Base-by-base conservation (phyloP, 1,140 invertebrate species). In the Dendroctonus valens region DNA sequence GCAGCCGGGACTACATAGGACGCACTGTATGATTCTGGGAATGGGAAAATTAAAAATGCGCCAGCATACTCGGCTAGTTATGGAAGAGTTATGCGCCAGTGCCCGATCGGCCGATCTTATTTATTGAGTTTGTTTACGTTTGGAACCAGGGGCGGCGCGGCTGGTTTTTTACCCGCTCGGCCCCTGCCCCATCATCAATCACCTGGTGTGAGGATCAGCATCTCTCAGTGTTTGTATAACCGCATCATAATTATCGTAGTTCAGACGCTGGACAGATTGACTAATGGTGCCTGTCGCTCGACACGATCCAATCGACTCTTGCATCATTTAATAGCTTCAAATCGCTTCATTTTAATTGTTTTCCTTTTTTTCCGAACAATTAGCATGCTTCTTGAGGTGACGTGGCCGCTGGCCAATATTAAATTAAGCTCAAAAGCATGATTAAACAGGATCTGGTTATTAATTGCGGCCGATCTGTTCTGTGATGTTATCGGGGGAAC, bases 61-160 rank as follows among this genome's bases (percentile, higher is more conserved):
- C 49, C 38, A 38, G 50, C 9, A 51, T n/a, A 51, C 61, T 8
- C 50, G 52, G 44, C 61, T 57, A 64, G 61, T 64, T 64, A 64
- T 64, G 61, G 61, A 64, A 64, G 61, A 64, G 52, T 55, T 64
- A 64, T 64, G 38, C 42, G 37, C 14, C 44, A 11, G 14, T 9
- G 48, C 15, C 11, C 7, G 6, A n/a, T 39, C 40, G 15, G 41
- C 41, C 42, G 53, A 48, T 11, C 44, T 64, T 64, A 57, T 64
- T 64, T 64, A 64, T 64, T 64, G 61, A 42, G 61, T 64, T 64
- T 64, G 61, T 64, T 64, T 64, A 55, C 53, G 55, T 64, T 63
- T n/a, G 12, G 37, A 26, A 26, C 49, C 60, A 63, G 60, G 12
- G 60, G 50, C 59, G 59, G 14, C 58, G 38, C 15, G 14, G 38